Evolutionary conservation across 2,113 vertebrate species (phyloP).

Genomic region (Chaetodon auriga): DNA sequence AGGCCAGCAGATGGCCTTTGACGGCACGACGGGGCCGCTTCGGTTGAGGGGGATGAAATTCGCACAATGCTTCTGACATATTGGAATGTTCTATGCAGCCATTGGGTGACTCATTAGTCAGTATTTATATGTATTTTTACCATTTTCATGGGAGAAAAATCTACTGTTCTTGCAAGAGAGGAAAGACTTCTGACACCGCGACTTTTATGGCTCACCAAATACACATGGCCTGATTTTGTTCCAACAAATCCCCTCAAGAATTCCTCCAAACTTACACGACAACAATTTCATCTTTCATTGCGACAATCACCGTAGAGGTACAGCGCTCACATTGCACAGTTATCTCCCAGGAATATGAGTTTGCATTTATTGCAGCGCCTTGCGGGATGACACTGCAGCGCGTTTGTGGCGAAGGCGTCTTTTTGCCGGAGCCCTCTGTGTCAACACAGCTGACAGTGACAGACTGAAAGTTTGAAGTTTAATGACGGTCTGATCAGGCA

Average conservation of each 20-base stretch:
- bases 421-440: too few relatives aligned
- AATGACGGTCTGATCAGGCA: too few relatives aligned
- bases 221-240: not conserved
- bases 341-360: too few relatives aligned
- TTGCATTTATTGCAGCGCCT: too few relatives aligned
- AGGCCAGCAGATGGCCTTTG: slow-evolving; percentile 10
- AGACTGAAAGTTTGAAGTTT: not conserved
- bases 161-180: not conserved
- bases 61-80: not conserved
- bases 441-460: too few relatives aligned
- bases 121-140: too few relatives aligned
- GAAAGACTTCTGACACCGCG: not conserved
- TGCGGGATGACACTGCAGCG: too few relatives aligned
- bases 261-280: not conserved
- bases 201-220: not conserved
- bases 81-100: not conserved
- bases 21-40: not conserved
- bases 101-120: not conserved
- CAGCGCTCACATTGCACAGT: too few relatives aligned
- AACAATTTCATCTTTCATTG: not conserved
- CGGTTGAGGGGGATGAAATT: not conserved
- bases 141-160: too few relatives aligned
- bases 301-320: too few relatives aligned
- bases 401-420: too few relatives aligned
- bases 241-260: not conserved